These are phyloP conservation scores for Eufriesea mexicana DNA, from an alignment of 1,140 invertebrate genomes.

Conservation along the genomic window DNA sequence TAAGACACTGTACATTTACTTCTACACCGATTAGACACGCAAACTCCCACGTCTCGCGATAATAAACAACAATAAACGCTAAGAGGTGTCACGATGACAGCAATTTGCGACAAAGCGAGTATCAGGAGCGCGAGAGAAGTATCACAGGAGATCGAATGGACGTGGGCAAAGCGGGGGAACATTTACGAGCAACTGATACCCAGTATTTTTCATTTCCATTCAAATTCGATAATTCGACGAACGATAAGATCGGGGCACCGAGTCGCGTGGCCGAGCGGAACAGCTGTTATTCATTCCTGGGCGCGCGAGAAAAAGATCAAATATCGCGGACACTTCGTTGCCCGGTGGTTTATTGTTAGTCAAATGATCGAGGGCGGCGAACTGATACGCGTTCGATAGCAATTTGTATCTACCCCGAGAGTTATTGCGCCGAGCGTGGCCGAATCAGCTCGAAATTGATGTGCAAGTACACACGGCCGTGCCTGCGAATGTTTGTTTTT, in stretches of 20 bases:
- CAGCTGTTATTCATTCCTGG: constrained; percentile 24
- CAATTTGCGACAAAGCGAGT: no score
- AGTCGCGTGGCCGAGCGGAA: not conserved
- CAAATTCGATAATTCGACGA: constrained; percentile 11
- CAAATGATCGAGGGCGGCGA: constrained; percentile 52
- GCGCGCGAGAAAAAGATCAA: constrained; percentile 47
- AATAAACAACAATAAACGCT: no score
- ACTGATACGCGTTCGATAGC: constrained; percentile 52
- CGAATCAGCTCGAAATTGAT: constrained; percentile 52
- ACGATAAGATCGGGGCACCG: constrained; percentile 20
- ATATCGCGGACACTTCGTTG: constrained; percentile 39
- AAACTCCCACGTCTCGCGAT: no score
- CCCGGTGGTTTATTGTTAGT: constrained; percentile 43
- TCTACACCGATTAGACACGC: no score
- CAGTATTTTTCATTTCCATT: not conserved
- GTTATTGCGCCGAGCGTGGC: constrained; percentile 41
- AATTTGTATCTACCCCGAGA: constrained; percentile 45
- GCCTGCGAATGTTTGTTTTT: constrained; percentile 59
- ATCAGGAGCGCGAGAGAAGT: no score
- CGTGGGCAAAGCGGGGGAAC: no score
- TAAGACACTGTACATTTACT: no score
- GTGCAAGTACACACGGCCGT: constrained; percentile 28
- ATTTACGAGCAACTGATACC: no score
- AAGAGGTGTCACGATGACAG: no score
- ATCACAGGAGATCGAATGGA: no score